Evolutionary conservation across 2,888 invertebrate species (phyloP).

Genomic region (Hypomecis atomaria): DNA sequence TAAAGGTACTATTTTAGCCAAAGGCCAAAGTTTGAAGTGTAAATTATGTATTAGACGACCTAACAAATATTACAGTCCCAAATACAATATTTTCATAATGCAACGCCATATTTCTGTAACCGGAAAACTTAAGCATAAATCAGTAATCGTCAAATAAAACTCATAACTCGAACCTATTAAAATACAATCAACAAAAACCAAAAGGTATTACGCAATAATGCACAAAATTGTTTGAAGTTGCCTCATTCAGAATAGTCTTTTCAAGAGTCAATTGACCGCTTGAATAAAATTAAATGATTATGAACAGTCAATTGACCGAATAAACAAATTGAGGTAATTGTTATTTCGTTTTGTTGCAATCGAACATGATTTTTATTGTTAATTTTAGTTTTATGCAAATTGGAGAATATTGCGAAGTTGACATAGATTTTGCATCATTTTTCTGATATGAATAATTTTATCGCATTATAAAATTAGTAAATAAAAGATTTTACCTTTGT

Average conservation of each 20-base stretch:
- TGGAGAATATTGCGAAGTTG: conserved; percentile 13
- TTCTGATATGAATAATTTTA: background rate
- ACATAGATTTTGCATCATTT: conserved; percentile 9
- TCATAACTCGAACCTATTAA: conserved; percentile 9
- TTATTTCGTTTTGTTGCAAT: conserved; percentile 16
- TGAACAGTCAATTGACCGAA: conserved; percentile 21
- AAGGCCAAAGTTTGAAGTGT: too few relatives aligned
- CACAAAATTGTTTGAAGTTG: conserved; percentile 11
- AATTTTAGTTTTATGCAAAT: conserved; percentile 15
- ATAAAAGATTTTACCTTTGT: too few relatives aligned
- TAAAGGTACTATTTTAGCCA: too few relatives aligned
- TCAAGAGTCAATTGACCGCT: conserved; percentile 11
- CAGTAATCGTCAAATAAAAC: conserved; percentile 11
- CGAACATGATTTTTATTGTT: conserved; percentile 3
- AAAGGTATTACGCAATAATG: conserved; percentile 19
- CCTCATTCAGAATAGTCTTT: conserved; percentile 8
- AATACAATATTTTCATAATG: background rate
- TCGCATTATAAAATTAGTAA: too few relatives aligned
- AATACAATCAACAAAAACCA: conserved; percentile 3
- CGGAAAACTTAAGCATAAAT: conserved; percentile 7
- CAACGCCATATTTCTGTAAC: background rate
- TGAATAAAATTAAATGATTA: conserved; percentile 18
- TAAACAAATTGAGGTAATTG: conserved; percentile 12
- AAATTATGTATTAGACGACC: too few relatives aligned
- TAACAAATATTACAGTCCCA: background rate